Base-by-base conservation (phyloP, 2,888 invertebrate genomes). In the Netelia inedita region DNA sequence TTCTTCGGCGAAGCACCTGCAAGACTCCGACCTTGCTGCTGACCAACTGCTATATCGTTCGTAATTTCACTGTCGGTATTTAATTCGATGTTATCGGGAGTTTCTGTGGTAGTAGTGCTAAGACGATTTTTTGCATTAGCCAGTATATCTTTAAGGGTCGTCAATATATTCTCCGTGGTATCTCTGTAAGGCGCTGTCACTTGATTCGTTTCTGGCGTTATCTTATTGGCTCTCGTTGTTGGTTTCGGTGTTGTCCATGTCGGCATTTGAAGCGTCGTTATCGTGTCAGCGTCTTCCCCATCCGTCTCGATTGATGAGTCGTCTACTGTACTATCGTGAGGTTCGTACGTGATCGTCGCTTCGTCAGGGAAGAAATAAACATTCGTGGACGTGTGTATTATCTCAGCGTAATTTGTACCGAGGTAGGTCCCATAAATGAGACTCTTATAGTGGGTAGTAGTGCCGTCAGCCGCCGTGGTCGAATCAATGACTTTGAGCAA, bases 371-470 rank as follows among this genome's bases (percentile, higher is more conserved):
- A 91, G 94, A 93, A 93, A 71, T 93, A 94, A 11, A 95, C 94
- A 79, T 94, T 95, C 0, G 95, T 95, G 2, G 95, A 94, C 0
- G 95, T 95, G 85, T 95, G 94, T 68, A 95, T 94, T 21, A 95
- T 92, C 87, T 95, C 95, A 1, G 95, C 94, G 82, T 95, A 95
- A 86, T 94, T 94, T 0, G 94, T 94, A 41, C 94, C 94, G 14
- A 95, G 91, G 46, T 94, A 94, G 0, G 95, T 95, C 3, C 95
- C 95, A 80, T 94, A 94, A 71, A 95, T 94, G 11, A 94, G 92
- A 8, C 95, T 95, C 59, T 95, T 95, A 86, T 94, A 95, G 66
- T 94, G 93, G 0, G 95, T 95, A 0, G 95, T 95, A 0, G 94
- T 95, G 8, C 94, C 94, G 81, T 94, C 93, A 1, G 89, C 86